A percentile compares a stretch with the other conserved stretches of the same genome.
Conservation (phyloP, 2,888 invertebrate genomes). For the Hirtodrosophila histrioides region DNA sequence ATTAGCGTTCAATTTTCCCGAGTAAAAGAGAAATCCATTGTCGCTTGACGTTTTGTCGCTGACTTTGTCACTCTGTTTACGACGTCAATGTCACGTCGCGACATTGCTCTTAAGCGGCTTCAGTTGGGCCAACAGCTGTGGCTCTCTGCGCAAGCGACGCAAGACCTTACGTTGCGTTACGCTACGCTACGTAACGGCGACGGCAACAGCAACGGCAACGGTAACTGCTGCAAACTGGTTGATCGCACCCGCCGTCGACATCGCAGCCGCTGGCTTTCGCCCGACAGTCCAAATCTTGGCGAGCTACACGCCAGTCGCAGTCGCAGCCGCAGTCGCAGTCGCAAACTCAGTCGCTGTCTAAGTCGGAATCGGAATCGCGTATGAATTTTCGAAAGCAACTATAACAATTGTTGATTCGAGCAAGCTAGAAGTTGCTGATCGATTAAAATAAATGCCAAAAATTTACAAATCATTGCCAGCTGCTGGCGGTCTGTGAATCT, state of each 20-base stretch:
- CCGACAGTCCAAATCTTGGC: slow-evolving; percentile 69
- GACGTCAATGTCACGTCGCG: slow-evolving; percentile 46
- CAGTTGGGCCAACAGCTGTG: slow-evolving; percentile 28
- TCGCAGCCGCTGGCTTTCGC: slow-evolving; percentile 66
- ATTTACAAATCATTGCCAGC: slow-evolving; percentile 32
- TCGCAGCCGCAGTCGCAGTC: slow-evolving; percentile 20
- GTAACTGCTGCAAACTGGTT: slow-evolving; percentile 64
- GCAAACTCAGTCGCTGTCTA: background rate
- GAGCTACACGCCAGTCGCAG: slow-evolving; percentile 66
- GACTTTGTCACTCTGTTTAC: slow-evolving; percentile 44
- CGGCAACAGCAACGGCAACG: too few relatives aligned
- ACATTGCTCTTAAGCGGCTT: slow-evolving; percentile 38
- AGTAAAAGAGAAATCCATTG: slow-evolving; percentile 50
- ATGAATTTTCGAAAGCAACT: slow-evolving; percentile 37
- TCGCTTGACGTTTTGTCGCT: slow-evolving; percentile 17
- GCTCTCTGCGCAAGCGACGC: slow-evolving; percentile 30
- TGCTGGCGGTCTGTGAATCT: slow-evolving; percentile 27
- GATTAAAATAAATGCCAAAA: slow-evolving; percentile 49
- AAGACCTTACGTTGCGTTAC: slow-evolving; percentile 3
- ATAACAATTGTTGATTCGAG: slow-evolving; percentile 9
- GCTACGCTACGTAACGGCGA: slow-evolving; percentile 60
- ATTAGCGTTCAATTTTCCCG: slow-evolving; percentile 47
- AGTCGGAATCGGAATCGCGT: slow-evolving; percentile 11
- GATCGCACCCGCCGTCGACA: slow-evolving; percentile 70
- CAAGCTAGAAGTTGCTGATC: slow-evolving; percentile 14